phyloP scores from a whole-genome alignment of 2,888 invertebrate species.

The Rhingia campestris region DNA sequence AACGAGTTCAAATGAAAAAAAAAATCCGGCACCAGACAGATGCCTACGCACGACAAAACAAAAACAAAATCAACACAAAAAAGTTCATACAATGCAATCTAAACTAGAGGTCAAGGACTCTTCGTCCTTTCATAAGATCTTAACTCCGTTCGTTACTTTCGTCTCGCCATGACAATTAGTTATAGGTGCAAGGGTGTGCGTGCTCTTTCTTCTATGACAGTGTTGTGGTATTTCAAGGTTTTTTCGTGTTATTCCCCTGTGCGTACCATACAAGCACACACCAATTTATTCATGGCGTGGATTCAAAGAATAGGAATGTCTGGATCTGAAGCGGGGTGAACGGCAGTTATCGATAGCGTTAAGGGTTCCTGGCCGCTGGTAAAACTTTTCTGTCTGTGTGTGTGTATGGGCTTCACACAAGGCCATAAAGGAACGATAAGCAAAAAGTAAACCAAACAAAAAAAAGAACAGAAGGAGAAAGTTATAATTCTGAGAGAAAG shows the following conservation, averaged over 20 bases:
- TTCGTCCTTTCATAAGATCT: constrained; percentile 26
- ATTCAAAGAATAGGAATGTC: constrained; percentile 13
- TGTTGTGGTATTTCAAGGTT: constrained; percentile 40
- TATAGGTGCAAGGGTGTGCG: neutral
- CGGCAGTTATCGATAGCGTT: neutral
- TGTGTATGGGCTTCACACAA: too few relatives aligned
- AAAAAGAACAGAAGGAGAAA: neutral
- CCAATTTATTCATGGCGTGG: neutral
- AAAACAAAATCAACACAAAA: too few relatives aligned
- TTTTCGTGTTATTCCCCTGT: constrained; percentile 29
- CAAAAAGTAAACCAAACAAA: neutral
- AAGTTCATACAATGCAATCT: too few relatives aligned
- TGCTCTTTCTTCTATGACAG: neutral
- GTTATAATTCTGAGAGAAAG: neutral
- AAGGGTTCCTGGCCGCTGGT: too few relatives aligned
- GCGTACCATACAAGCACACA: neutral
- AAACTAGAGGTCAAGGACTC: constrained; percentile 22
- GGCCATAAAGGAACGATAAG: neutral
- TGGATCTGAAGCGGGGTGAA: constrained; percentile 38
- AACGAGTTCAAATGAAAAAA: too few relatives aligned
- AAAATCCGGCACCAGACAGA: too few relatives aligned
- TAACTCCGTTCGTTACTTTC: neutral
- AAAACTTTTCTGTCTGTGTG: too few relatives aligned
- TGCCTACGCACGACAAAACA: too few relatives aligned
- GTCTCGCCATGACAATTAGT: too few relatives aligned